A percentile compares a stretch with the other conserved stretches of the same genome.
Conservation (phyloP, 2,888 invertebrate species). For the Allolobophora icterica region DNA sequence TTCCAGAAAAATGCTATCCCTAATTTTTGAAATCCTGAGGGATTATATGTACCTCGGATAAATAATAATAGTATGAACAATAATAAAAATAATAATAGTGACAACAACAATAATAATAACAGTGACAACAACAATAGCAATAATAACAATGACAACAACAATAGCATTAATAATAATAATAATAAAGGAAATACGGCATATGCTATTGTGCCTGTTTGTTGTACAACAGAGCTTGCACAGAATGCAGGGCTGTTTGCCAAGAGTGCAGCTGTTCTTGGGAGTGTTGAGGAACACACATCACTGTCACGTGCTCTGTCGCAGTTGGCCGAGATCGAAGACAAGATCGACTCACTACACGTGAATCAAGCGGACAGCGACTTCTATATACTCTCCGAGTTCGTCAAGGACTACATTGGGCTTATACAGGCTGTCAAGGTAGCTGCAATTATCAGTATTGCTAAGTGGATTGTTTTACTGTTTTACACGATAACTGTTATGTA, state of each 20-base stretch:
- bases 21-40: too few species aligned
- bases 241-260: slow-evolving; percentile 74
- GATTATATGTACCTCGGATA: too few species aligned
- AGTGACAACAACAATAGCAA: too few species aligned
- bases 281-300: slow-evolving; percentile 89
- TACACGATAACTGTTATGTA: too few species aligned
- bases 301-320: slow-evolving; percentile 87
- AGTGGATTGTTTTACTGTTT: too few species aligned
- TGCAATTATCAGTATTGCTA: neutral
- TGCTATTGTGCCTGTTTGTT: neutral
- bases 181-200: too few species aligned
- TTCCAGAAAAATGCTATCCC: too few species aligned
- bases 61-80: too few species aligned
- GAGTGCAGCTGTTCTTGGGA: slow-evolving; percentile 85
- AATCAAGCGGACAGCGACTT: slow-evolving; percentile 95
- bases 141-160: too few species aligned
- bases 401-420: slow-evolving; percentile 91
- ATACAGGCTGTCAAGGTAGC: slow-evolving; percentile 86
- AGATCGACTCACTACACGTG: slow-evolving; percentile 75
- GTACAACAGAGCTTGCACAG: slow-evolving; percentile 54
- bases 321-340: slow-evolving; percentile 85
- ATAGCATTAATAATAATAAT: too few species aligned
- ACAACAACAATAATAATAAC: too few species aligned
- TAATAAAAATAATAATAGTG: too few species aligned
- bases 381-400: slow-evolving; percentile 86